These are phyloP conservation scores for Pseudocheirus occidentalis DNA, from an alignment of 2,797 vertebrate genomes.

Conservation along the genomic window DNA sequence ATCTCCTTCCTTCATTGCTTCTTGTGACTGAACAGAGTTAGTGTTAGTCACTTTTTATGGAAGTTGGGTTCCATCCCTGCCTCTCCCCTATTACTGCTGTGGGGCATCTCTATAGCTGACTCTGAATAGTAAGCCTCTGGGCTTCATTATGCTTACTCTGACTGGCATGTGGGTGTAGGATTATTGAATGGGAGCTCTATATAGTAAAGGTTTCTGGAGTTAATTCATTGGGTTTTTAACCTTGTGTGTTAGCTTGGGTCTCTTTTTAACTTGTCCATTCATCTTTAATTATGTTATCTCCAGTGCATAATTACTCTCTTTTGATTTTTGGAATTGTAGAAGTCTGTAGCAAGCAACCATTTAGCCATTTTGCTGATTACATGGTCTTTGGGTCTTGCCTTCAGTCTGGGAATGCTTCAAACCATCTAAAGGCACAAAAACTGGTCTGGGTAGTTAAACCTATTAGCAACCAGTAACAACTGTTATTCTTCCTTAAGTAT, in stretches of 20 bases:
- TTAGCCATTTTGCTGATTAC: not conserved
- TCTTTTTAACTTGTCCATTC: not conserved
- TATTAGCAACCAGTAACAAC: not conserved
- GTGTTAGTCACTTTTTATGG: not conserved
- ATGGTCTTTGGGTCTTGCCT: not conserved
- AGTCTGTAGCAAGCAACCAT: not conserved
- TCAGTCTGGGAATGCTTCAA: not conserved
- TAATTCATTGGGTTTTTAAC: not conserved
- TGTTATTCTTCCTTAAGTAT: not conserved
- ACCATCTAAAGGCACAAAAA: not conserved
- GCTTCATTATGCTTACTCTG: not conserved
- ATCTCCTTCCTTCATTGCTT: not conserved
- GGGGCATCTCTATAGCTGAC: not conserved
- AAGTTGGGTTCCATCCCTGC: not conserved
- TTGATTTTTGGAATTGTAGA: not conserved
- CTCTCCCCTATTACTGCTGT: not conserved
- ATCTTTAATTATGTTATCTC: not conserved
- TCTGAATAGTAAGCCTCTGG: not conserved
- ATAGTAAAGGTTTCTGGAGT: not conserved
- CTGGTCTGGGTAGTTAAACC: not conserved
- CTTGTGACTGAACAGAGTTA: not conserved
- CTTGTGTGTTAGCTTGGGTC: not conserved
- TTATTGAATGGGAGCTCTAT: not conserved
- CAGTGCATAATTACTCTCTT: not conserved
- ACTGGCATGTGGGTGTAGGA: not conserved